Evolutionary conservation across 2,888 invertebrate species (phyloP).

Genomic region (Ceraclea dissimilis): DNA sequence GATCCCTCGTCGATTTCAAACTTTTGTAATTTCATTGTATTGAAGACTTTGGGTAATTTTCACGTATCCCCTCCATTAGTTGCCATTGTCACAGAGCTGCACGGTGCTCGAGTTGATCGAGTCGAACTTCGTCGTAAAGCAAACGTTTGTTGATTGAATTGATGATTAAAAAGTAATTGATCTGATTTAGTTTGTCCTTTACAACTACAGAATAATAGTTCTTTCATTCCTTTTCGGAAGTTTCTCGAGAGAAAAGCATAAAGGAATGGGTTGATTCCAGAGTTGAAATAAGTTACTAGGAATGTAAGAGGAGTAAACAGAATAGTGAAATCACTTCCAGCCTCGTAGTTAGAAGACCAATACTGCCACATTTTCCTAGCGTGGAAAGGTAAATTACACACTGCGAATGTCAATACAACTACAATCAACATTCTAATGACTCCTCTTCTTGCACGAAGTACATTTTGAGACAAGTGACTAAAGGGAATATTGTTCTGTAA

Average conservation of each 20-base stretch:
- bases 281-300: slow-evolving; percentile 82
- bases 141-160: slow-evolving; percentile 41
- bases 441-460: slow-evolving; percentile 71
- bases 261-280: slow-evolving; percentile 81
- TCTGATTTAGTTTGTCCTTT: slow-evolving; percentile 18
- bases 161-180: slow-evolving; percentile 48
- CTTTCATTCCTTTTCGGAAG: slow-evolving; percentile 78
- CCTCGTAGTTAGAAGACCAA: slow-evolving; percentile 64
- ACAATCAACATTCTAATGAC: slow-evolving; percentile 86
- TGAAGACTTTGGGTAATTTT: slow-evolving; percentile 27
- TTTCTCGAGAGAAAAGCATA: slow-evolving; percentile 81
- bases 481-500: slow-evolving; percentile 48
- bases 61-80: slow-evolving; percentile 45
- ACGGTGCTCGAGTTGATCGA: slow-evolving; percentile 47
- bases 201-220: slow-evolving; percentile 48
- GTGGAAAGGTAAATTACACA: slow-evolving; percentile 86
- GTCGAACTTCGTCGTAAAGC: slow-evolving; percentile 44
- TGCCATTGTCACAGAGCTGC: slow-evolving; percentile 48
- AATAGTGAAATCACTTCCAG: slow-evolving; percentile 66
- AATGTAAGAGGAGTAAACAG: slow-evolving; percentile 79
- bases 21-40: not conserved
- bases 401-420: slow-evolving; percentile 80
- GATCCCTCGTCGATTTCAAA: slow-evolving; percentile 8
- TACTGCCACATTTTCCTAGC: slow-evolving; percentile 83
- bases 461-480: slow-evolving; percentile 66